Evolutionary conservation across 2,888 invertebrate species (phyloP).

Genomic region (Venustoraphidia nigricollis): DNA sequence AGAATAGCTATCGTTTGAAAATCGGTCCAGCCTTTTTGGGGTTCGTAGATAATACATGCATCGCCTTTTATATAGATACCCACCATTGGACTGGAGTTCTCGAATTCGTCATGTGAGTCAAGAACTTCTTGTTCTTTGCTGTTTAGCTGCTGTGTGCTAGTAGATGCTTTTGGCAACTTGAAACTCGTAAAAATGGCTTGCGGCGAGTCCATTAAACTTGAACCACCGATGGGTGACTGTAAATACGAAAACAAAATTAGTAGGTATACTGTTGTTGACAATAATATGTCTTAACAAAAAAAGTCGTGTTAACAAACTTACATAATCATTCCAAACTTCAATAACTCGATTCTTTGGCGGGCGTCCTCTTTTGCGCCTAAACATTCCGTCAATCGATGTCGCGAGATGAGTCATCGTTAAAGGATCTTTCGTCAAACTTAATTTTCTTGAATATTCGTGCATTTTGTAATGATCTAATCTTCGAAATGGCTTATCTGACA

Average conservation of each 20-base stretch:
- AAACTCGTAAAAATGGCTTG: slow-evolving; percentile 89
- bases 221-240: slow-evolving; percentile 24
- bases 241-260: slow-evolving; percentile 9
- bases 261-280: background rate
- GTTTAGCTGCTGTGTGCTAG: slow-evolving; percentile 19
- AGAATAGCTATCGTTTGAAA: no score
- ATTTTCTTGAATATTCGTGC: slow-evolving; percentile 37
- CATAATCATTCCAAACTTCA: slow-evolving; percentile 77
- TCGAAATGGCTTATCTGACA: slow-evolving; percentile 62
- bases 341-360: slow-evolving; percentile 95
- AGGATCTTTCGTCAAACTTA: slow-evolving; percentile 28
- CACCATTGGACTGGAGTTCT: slow-evolving; percentile 24
- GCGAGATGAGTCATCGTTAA: slow-evolving; percentile 38
- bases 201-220: slow-evolving; percentile 44
- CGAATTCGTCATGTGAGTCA: slow-evolving; percentile 25
- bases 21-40: no score
- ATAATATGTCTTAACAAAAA: background rate
- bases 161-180: slow-evolving; percentile 61
- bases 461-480: slow-evolving; percentile 76
- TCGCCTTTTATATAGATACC: no score
- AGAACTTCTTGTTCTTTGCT: slow-evolving; percentile 22
- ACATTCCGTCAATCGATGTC: slow-evolving; percentile 79
- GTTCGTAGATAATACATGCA: no score
- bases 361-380: slow-evolving; percentile 80
- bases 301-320: slow-evolving; percentile 28